phyloP scores from a whole-genome alignment of 2,888 invertebrate species.

The Lepidochrysops patricia region DNA sequence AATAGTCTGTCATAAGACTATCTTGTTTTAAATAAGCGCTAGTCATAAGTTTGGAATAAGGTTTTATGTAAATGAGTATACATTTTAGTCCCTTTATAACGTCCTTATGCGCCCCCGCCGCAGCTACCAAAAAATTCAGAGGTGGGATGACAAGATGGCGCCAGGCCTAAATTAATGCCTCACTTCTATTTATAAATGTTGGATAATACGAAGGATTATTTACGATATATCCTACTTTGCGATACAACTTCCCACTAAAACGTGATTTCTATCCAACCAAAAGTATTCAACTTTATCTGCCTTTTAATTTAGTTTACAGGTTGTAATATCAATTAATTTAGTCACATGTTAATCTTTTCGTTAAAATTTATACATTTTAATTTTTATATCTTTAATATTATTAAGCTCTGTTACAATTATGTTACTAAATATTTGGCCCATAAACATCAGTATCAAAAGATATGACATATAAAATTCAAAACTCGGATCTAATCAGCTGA shows the following conservation, averaged over 20 bases:
- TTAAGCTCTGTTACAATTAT: too few relatives aligned
- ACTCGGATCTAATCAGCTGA: neutral
- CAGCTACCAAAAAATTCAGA: neutral
- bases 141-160: constrained; percentile 1
- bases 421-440: too few relatives aligned
- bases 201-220: neutral
- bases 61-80: neutral
- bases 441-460: too few relatives aligned
- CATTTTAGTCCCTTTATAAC: neutral
- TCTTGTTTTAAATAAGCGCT: too few relatives aligned
- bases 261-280: neutral
- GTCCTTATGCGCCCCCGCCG: neutral
- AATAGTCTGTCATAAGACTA: too few relatives aligned
- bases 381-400: too few relatives aligned
- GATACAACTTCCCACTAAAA: neutral
- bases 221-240: neutral
- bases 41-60: neutral
- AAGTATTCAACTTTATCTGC: neutral
- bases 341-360: too few relatives aligned
- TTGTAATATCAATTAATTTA: too few relatives aligned
- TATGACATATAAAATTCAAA: neutral
- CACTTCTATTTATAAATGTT: neutral
- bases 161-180: neutral
- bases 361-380: too few relatives aligned
- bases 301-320: too few relatives aligned